Base-by-base conservation (phyloP, 1,140 invertebrate species). In the Aphidius gifuensis region DNA sequence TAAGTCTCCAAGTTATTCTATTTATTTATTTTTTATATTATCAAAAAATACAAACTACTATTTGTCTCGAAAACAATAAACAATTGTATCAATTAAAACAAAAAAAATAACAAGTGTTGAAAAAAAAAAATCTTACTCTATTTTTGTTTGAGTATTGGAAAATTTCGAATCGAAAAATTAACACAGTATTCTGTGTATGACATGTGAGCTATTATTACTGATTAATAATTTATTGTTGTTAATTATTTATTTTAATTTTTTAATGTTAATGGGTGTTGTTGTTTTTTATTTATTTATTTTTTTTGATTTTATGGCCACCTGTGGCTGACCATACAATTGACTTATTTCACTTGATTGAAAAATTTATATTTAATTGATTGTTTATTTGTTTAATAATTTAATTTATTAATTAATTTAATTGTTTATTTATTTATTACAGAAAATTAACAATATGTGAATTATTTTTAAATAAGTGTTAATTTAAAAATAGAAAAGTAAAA, bases 101-200 rank as follows among this genome's bases (percentile, higher is more conserved):
- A 44, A 46, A 59, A 58, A 62, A 51, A 48, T 50, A 16, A 16
- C 16, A 16, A 16, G 16, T 16, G 16, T 56, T 44, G 39, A 49
- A 55, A 9, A 9, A 8, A 40, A 62, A 53, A 58, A 57, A 57
- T 57, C 58, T 47, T 49, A 11, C 11, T 53, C 16, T 49, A 32
- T 51, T 61, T 16, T 60, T 48, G 0, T 32, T 47, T 39, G 4
- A 32, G 4, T 32, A 32, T 32, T 32, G 23, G 23, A 32, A 32
- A 32, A 3, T 32, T 32, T 32, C 1, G 2, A 32, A 4, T 32
- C 23, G 2, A 32, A 32, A 32, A 32, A 32, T 32, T 32, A 32
- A 21, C 47, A 49, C 47, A 7, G 47, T 49, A 49, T 49, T 32
- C 23, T 32, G 23, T 32, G 23, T 32, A 32, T 32, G 4, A 32